These are phyloP conservation scores for Dynastes grantii DNA, from an alignment of 2,888 invertebrate species.

Conservation along the genomic window DNA sequence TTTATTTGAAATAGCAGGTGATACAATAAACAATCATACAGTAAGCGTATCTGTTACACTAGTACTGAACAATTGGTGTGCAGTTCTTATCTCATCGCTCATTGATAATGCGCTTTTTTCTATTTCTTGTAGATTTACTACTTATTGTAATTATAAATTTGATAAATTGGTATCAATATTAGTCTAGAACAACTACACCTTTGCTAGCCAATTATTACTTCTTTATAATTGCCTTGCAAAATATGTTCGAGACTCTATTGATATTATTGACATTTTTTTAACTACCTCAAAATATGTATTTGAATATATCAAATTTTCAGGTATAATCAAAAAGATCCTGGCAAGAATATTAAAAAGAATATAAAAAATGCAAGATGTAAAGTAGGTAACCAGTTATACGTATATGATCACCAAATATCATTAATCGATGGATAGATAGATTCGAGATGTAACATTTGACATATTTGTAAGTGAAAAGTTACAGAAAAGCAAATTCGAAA, in stretches of 20 bases:
- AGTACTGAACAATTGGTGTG: not conserved
- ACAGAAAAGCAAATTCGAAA: too few relatives aligned
- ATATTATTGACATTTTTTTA: constrained; percentile 37
- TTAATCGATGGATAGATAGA: too few relatives aligned
- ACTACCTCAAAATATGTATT: not conserved
- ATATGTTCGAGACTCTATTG: constrained; percentile 40
- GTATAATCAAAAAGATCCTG: not conserved
- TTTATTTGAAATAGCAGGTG: too few relatives aligned
- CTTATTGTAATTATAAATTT: constrained; percentile 29
- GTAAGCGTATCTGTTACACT: too few relatives aligned
- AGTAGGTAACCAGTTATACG: constrained; percentile 18
- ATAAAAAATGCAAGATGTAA: constrained; percentile 4
- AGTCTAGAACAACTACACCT: constrained; percentile 40
- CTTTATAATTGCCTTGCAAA: constrained; percentile 1
- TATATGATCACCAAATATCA: not conserved
- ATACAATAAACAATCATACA: too few relatives aligned
- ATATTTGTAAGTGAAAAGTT: too few relatives aligned
- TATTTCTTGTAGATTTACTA: constrained; percentile 11
- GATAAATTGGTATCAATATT: constrained; percentile 38
- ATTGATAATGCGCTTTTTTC: constrained; percentile 23
- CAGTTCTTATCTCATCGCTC: not conserved
- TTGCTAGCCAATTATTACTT: constrained; percentile 21
- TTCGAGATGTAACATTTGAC: too few relatives aligned
- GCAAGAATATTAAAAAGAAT: not conserved
- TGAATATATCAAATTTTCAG: constrained; percentile 5